Conservation (phyloP, 1,140 invertebrate species). For the Pachypeltis micranthus region DNA sequence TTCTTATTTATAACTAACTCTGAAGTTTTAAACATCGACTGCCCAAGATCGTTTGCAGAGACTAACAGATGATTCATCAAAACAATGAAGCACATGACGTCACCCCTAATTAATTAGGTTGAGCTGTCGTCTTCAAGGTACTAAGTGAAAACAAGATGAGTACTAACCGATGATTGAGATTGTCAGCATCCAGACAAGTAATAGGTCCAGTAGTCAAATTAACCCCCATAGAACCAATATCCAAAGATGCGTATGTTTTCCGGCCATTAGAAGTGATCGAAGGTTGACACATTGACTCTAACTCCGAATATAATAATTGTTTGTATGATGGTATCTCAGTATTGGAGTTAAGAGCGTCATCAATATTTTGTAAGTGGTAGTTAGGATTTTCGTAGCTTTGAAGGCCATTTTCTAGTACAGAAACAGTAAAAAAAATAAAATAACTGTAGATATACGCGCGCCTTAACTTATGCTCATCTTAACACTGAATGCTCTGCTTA, state of each 20-base stretch:
- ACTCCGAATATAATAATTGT: conserved; percentile 43
- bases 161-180: conserved; percentile 27
- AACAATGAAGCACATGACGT: too few species aligned
- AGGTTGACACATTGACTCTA: conserved; percentile 42
- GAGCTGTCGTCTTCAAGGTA: background rate
- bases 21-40: too few species aligned
- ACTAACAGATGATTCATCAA: too few species aligned
- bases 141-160: background rate
- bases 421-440: background rate
- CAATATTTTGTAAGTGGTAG: conserved; percentile 63
- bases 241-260: conserved; percentile 48
- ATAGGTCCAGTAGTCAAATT: conserved; percentile 50
- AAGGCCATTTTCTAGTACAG: conserved; percentile 61
- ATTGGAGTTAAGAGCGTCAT: conserved; percentile 67
- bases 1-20: too few species aligned
- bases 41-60: too few species aligned
- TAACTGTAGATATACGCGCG: background rate
- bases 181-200: conserved; percentile 40
- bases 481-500: conserved; percentile 18
- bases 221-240: conserved; percentile 59
- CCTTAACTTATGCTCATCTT: conserved; percentile 1
- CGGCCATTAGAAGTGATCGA: conserved; percentile 38
- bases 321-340: conserved; percentile 36
- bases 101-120: too few species aligned
- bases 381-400: conserved; percentile 79